These are phyloP conservation scores for Scaptomyza reducta DNA, from an alignment of 2,888 invertebrate species.

Conservation along the genomic window DNA sequence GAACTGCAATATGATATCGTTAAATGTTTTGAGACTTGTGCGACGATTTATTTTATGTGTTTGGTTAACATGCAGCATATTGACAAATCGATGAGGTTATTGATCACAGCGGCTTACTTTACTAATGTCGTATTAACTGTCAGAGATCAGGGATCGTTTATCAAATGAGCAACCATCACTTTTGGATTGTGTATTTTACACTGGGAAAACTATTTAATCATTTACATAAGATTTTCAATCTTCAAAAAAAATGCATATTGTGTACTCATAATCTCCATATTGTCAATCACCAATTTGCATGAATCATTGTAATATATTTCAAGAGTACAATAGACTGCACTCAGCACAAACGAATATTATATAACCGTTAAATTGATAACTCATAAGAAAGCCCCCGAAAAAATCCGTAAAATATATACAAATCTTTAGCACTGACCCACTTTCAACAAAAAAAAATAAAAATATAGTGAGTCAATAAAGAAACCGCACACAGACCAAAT, in stretches of 20 bases:
- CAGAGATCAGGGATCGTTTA: slow-evolving; percentile 42
- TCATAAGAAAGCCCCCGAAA: slow-evolving; percentile 61
- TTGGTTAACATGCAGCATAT: slow-evolving; percentile 19
- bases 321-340: slow-evolving; percentile 54
- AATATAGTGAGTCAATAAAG: slow-evolving; percentile 72
- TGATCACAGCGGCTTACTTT: slow-evolving; percentile 32
- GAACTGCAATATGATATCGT: slow-evolving; percentile 38
- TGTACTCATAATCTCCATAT: slow-evolving; percentile 38
- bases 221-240: slow-evolving; percentile 13
- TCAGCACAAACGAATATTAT: slow-evolving; percentile 52
- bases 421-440: slow-evolving; percentile 76
- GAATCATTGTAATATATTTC: slow-evolving; percentile 43
- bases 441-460: slow-evolving; percentile 51
- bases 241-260: slow-evolving; percentile 31
- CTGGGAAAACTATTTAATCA: slow-evolving; percentile 12
- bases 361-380: slow-evolving; percentile 69
- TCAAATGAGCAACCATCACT: slow-evolving; percentile 25
- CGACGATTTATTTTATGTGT: slow-evolving; percentile 24
- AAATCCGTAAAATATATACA: slow-evolving; percentile 33
- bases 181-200: slow-evolving; percentile 12
- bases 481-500: slow-evolving; percentile 66
- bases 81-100: slow-evolving; percentile 41
- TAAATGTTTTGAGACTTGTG: slow-evolving; percentile 16
- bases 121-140: slow-evolving; percentile 43
- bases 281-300: slow-evolving; percentile 42